These are phyloP conservation scores for Dendroctonus ponderosae DNA, from an alignment of 1,140 invertebrate genomes.

Conservation along the genomic window DNA sequence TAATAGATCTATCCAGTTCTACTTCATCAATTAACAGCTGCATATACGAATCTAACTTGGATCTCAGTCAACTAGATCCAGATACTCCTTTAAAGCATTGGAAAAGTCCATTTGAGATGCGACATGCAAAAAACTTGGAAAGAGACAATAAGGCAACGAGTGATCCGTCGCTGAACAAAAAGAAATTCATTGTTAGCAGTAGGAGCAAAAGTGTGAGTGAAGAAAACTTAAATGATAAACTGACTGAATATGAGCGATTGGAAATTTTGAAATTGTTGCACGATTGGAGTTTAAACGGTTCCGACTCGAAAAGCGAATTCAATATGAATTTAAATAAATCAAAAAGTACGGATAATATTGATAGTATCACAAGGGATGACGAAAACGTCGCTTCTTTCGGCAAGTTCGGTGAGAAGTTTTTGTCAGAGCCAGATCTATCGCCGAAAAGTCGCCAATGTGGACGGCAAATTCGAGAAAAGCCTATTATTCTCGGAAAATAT, in stretches of 20 bases:
- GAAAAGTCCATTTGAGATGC: conserved; percentile 58
- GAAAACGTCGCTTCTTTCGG: conserved; percentile 26
- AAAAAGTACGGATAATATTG: conserved; percentile 31
- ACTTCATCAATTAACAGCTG: conserved; percentile 49
- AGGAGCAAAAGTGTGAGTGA: conserved; percentile 44
- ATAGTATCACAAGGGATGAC: conserved; percentile 19
- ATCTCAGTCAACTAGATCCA: conserved; percentile 47
- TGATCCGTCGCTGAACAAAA: conserved; percentile 39
- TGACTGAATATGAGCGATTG: conserved; percentile 54
- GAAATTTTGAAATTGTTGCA: conserved; percentile 57
- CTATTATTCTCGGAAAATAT: conserved; percentile 37
- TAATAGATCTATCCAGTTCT: conserved; percentile 50
- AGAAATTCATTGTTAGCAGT: conserved; percentile 28
- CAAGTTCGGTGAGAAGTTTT: conserved; percentile 36
- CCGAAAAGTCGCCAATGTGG: conserved; percentile 33
- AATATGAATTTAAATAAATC: conserved; percentile 36
- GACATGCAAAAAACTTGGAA: conserved; percentile 57
- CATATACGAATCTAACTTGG: conserved; percentile 46
- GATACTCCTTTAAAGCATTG: conserved; percentile 49
- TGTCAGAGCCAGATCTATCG: conserved; percentile 45
- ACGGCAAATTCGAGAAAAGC: conserved; percentile 7
- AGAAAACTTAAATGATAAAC: conserved; percentile 44
- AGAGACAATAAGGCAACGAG: conserved; percentile 49
- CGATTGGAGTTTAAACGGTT: conserved; percentile 54
- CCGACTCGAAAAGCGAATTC: conserved; percentile 48